Base-by-base conservation (phyloP, 2,113 vertebrate species). In the Lampris megalopsis region DNA sequence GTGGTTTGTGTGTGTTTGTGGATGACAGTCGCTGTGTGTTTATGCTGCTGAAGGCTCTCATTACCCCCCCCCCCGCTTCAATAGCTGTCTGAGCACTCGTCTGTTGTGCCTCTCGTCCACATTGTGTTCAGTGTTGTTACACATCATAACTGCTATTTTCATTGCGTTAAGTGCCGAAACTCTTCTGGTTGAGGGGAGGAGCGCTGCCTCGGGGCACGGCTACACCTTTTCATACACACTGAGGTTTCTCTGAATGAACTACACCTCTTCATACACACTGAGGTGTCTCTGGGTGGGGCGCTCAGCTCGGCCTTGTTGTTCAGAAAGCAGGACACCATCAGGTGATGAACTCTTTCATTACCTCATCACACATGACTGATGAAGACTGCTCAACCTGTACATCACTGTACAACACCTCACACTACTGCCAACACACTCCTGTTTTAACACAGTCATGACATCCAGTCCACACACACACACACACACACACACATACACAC, bases 1-100 rank as follows among this genome's bases (percentile, higher is more conserved):
- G 91, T 89, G 89, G 85, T 72, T 61, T 3, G 5, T 54, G 40
- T 35, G 5, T 82, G 83, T 89, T 88, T 86, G 73, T 80, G 71
- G 76, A 43, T 52, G 47, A 56, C 37, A 58, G 52, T 73, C 71
- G 68, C 49, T 68, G 58, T 79, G 76, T 86, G 74, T 86, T 87
- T 84, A 81, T 65, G 48, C 47, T 48, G 7, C 86, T 82, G 50
- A 80, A 72, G 67, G 84, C 61, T 68, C 24, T 60, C 82, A 89
- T 91, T 88, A 91, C 64, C 70, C 42, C 65, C 53, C 0, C 24
- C 73, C 62, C 48, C 24, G 24, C 24, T 24, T 68, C 60, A 81
- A 72, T 73, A 63, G 69, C 67, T 82, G 70, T 83, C 75, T 77
- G 54, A 73, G 75, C 67, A 62, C 41, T 81, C 84, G 87, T 86